phyloP scores from a whole-genome alignment of 2,888 invertebrate species.

The Drosophila maculinotata region DNA sequence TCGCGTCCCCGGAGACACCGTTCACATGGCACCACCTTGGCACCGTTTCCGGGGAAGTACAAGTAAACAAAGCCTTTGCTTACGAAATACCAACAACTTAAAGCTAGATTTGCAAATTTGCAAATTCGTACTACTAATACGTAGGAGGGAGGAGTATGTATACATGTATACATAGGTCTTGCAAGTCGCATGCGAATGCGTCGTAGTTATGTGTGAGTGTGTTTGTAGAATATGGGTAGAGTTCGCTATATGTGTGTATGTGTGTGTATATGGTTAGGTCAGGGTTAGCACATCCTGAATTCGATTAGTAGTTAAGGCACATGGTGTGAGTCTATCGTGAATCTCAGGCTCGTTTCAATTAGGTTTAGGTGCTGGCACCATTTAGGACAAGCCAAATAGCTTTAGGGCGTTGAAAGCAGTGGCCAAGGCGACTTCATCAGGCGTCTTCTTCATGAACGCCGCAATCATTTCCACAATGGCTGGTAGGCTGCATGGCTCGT shows the following conservation, averaged over 20 bases:
- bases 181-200: constrained; percentile 69
- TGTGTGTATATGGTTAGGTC: constrained; percentile 32
- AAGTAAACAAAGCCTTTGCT: constrained; percentile 59
- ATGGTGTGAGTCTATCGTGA: constrained; percentile 70
- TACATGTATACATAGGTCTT: constrained; percentile 47
- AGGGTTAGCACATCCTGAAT: constrained; percentile 66
- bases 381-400: constrained; percentile 91
- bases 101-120: constrained; percentile 61
- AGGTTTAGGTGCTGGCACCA: constrained; percentile 30
- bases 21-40: constrained; percentile 75
- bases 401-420: constrained; percentile 97
- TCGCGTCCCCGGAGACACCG: constrained; percentile 31
- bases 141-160: constrained; percentile 40
- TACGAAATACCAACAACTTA: constrained; percentile 70
- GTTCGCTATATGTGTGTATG: constrained; percentile 2
- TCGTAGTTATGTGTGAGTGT: constrained; percentile 54
- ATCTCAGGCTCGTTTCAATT: constrained; percentile 64
- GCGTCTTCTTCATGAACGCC: constrained; percentile 94
- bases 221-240: constrained; percentile 33
- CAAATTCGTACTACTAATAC: constrained; percentile 45
- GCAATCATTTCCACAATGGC: constrained; percentile 97
- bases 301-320: constrained; percentile 78
- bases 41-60: constrained; percentile 50
- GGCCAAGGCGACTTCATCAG: constrained; percentile 95
- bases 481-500: constrained; percentile 97